Conservation (phyloP, 2,797 vertebrate genomes). For the Anomalospiza imberbis region DNA sequence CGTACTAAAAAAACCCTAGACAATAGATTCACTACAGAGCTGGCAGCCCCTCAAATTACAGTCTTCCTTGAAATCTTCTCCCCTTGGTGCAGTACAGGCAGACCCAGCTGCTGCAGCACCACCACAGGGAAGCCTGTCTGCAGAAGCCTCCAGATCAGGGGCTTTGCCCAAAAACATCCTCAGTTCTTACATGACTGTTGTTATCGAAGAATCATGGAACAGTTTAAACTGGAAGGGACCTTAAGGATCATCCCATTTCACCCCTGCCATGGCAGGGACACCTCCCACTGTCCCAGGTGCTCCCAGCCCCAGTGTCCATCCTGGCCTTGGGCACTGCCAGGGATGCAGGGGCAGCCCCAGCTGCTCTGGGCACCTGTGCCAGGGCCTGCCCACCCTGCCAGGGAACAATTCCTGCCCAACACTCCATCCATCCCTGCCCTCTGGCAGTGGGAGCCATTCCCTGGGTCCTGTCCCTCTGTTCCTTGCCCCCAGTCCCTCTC, state of each 20-base stretch:
- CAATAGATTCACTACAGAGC: neutral
- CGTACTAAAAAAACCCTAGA: neutral
- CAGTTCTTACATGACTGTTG: too few relatives aligned
- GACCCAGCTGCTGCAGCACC: neutral
- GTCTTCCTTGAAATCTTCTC: neutral
- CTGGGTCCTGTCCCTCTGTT: neutral
- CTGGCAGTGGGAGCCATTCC: neutral
- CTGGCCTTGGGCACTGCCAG: neutral
- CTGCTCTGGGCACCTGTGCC: neutral
- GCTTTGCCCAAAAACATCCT: neutral
- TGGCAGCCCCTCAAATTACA: neutral
- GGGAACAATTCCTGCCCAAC: neutral
- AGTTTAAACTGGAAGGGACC: neutral
- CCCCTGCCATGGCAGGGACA: neutral
- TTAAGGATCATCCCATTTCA: neutral
- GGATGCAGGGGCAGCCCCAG: neutral
- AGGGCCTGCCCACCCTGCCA: neutral
- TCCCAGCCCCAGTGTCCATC: fast-evolving
- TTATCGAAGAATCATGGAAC: neutral
- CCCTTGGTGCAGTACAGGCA: neutral
- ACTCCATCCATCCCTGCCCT: too few relatives aligned
- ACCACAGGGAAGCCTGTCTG: neutral
- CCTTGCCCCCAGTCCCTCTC: neutral
- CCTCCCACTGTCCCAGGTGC: neutral
- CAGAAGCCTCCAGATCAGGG: neutral